These are phyloP conservation scores for Ceyx erithaca DNA, from an alignment of 2,797 vertebrate genomes.

Conservation along the genomic window DNA sequence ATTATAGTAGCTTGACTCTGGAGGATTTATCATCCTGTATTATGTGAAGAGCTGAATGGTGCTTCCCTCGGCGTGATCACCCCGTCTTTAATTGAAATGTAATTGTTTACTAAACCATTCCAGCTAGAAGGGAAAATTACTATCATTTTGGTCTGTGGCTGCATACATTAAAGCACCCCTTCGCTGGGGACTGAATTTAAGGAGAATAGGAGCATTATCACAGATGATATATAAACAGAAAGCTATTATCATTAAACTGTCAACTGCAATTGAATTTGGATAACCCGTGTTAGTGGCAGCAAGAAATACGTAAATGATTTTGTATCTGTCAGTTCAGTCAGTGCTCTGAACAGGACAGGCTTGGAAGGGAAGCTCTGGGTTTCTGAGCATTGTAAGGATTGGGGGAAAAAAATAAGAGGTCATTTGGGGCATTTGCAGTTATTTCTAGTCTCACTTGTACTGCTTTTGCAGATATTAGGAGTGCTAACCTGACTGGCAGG, in stretches of 20 bases:
- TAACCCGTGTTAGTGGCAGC: slow-evolving; percentile 9
- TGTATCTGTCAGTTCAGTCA: neutral
- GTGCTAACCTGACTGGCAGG: neutral
- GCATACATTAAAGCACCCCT: slow-evolving; percentile 33
- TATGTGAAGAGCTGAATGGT: neutral
- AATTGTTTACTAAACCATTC: slow-evolving; percentile 73
- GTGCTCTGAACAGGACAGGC: neutral
- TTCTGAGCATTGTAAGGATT: neutral
- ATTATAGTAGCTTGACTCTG: slow-evolving; percentile 10
- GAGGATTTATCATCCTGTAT: neutral
- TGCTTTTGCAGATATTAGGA: neutral
- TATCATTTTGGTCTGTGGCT: slow-evolving; percentile 59
- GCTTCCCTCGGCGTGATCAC: neutral
- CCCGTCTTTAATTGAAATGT: slow-evolving; percentile 68
- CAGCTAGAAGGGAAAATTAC: slow-evolving; percentile 58
- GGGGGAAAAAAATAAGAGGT: neutral
- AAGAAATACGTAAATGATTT: slow-evolving; percentile 53
- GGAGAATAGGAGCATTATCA: slow-evolving; percentile 28
- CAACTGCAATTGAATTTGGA: slow-evolving; percentile 50
- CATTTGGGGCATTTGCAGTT: neutral
- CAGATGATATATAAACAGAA: slow-evolving; percentile 58
- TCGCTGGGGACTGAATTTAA: slow-evolving; percentile 9
- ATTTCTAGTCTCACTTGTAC: neutral
- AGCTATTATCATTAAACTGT: slow-evolving; percentile 72
- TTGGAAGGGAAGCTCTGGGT: neutral